phyloP scores from a whole-genome alignment of 2,888 invertebrate genomes.

The Cheilosia vulpina region DNA sequence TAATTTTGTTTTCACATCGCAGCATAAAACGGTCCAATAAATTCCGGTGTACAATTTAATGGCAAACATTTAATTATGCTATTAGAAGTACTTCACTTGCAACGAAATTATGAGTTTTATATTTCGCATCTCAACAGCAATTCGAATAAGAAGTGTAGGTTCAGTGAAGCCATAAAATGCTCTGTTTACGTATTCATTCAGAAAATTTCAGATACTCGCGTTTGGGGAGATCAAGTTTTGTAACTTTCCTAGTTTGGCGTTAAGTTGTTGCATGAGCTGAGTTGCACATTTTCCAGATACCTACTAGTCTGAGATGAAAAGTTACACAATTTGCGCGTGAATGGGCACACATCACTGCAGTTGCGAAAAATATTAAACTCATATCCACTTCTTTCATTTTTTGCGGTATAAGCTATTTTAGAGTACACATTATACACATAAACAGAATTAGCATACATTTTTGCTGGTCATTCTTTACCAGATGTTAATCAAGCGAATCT shows the following conservation, averaged over 20 bases:
- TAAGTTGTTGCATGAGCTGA: background rate
- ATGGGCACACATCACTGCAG: background rate
- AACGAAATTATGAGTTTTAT: too few species aligned
- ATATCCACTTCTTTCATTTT: background rate
- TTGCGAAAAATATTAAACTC: background rate
- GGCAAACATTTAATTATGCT: too few species aligned
- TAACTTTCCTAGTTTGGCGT: background rate
- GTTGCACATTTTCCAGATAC: background rate
- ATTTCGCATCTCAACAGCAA: too few species aligned
- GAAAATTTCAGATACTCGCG: background rate
- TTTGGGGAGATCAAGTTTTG: background rate
- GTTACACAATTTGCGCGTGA: background rate
- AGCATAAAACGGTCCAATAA: too few species aligned
- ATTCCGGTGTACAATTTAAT: too few species aligned
- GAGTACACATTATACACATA: background rate
- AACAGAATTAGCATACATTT: constrained; percentile 24
- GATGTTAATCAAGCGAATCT: constrained; percentile 15
- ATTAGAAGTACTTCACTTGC: too few species aligned
- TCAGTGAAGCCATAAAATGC: background rate
- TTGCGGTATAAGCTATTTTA: too few species aligned
- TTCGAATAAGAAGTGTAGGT: background rate
- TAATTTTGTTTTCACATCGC: too few species aligned
- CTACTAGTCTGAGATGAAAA: background rate
- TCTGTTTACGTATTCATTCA: background rate
- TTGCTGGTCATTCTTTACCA: background rate